Evolutionary conservation across 2,797 vertebrate genomes (phyloP).

Genomic region (Melanotaenia nigrans): DNA sequence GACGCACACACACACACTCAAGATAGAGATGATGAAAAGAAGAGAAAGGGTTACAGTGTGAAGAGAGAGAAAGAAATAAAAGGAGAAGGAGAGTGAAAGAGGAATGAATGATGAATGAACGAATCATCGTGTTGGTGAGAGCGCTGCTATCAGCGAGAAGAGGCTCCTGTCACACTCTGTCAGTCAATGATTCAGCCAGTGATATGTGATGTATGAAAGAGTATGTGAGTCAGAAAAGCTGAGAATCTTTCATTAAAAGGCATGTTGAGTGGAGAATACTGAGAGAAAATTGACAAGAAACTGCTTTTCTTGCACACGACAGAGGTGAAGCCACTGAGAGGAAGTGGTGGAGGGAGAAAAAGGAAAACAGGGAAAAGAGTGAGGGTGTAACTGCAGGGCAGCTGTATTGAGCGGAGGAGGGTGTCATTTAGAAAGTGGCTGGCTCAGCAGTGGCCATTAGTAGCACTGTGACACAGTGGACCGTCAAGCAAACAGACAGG

Average conservation of each 20-base stretch:
- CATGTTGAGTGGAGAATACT: constrained; percentile 61
- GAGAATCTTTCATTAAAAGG: constrained; percentile 64
- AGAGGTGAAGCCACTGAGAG: constrained; percentile 45
- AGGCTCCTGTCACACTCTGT: constrained; percentile 45
- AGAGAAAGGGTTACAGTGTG: constrained; percentile 35
- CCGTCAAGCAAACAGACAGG: constrained; percentile 65
- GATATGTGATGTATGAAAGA: constrained; percentile 61
- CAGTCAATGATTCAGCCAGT: constrained; percentile 53
- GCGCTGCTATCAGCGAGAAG: constrained; percentile 53
- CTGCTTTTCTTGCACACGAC: constrained; percentile 46
- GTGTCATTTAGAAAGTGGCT: constrained; percentile 82
- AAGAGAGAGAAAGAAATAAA: constrained; percentile 49
- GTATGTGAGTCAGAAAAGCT: constrained; percentile 40
- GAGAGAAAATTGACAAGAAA: constrained; percentile 60
- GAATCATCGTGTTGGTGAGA: constrained; percentile 47
- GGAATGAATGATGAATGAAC: constrained; percentile 65
- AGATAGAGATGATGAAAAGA: constrained; percentile 68
- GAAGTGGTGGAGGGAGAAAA: constrained; percentile 43
- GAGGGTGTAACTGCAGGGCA: constrained; percentile 69
- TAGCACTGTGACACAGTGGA: constrained; percentile 78
- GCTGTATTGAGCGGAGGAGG: constrained; percentile 79
- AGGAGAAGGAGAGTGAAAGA: constrained; percentile 36
- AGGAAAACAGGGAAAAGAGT: constrained; percentile 27
- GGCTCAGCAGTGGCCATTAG: constrained; percentile 82
- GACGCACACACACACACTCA: constrained; percentile 12